phyloP scores from a whole-genome alignment of 2,797 vertebrate species.

The Chelmon rostratus region DNA sequence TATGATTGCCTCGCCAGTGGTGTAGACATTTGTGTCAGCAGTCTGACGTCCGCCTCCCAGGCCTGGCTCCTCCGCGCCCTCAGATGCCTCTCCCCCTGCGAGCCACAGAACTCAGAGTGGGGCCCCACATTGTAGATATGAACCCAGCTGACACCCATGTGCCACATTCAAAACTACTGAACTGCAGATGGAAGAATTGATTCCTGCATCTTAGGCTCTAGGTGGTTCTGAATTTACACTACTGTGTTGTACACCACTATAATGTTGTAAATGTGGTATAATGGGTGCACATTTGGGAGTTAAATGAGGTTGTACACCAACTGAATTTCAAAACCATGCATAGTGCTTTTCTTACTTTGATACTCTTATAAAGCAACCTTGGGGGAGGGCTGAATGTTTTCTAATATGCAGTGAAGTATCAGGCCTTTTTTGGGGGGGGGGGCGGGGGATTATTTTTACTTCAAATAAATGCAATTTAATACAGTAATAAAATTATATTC shows the following conservation, averaged over 20 bases:
- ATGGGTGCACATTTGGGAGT: background rate
- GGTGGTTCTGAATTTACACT: conserved; percentile 23
- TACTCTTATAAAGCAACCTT: background rate
- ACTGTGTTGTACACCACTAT: background rate
- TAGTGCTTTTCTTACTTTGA: conserved; percentile 9
- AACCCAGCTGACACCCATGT: conserved; percentile 58
- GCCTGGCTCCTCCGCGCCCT: conserved; percentile 51
- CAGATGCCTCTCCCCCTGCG: conserved; percentile 57
- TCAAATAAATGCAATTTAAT: background rate
- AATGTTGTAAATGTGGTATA: conserved; percentile 6
- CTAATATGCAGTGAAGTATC: background rate
- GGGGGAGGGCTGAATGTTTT: background rate
- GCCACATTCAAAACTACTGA: conserved; percentile 73
- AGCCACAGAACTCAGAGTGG: conserved; percentile 39
- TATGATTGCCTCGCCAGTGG: conserved; percentile 73
- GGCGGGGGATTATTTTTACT: background rate
- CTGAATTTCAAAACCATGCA: background rate
- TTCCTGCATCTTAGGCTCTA: conserved; percentile 9
- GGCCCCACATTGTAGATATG: conserved; percentile 51
- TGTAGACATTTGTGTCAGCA: conserved; percentile 80
- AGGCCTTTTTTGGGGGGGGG: background rate
- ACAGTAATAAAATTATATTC: background rate
- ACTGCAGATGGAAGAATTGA: conserved; percentile 46
- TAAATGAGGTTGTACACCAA: background rate
- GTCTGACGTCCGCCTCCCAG: conserved; percentile 63